Evolutionary conservation across 2,797 vertebrate species (phyloP).

Genomic region (Sylvia borin): DNA sequence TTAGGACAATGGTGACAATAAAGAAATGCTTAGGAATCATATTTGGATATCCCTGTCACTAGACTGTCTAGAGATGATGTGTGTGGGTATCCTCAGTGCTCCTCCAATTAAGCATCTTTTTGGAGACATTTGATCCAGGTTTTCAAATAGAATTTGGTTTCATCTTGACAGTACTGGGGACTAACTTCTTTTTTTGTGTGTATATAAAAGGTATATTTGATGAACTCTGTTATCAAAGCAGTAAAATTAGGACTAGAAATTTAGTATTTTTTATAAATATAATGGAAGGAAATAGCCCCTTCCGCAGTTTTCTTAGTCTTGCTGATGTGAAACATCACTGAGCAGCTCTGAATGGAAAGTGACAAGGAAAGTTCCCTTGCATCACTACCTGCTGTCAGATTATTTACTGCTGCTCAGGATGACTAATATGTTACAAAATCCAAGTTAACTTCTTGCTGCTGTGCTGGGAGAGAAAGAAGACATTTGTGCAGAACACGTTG

Average conservation of each 20-base stretch:
- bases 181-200: not conserved
- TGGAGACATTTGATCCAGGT: not conserved
- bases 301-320: not conserved
- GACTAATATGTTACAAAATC: not conserved
- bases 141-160: not conserved
- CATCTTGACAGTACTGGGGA: not conserved
- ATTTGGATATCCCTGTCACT: not conserved
- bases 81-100: not conserved
- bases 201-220: not conserved
- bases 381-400: not conserved
- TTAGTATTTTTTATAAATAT: not conserved
- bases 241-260: not conserved
- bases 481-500: not conserved
- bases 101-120: not conserved
- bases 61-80: not conserved
- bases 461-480: not conserved
- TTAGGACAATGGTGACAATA: not conserved
- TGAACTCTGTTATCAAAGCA: not conserved
- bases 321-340: not conserved
- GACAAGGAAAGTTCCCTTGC: not conserved
- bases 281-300: not conserved
- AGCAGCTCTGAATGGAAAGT: not conserved
- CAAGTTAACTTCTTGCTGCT: not conserved
- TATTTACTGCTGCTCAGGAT: not conserved
- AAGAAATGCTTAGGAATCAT: not conserved